These are phyloP conservation scores for Campoplex nolae DNA, from an alignment of 2,888 invertebrate genomes.

Conservation along the genomic window DNA sequence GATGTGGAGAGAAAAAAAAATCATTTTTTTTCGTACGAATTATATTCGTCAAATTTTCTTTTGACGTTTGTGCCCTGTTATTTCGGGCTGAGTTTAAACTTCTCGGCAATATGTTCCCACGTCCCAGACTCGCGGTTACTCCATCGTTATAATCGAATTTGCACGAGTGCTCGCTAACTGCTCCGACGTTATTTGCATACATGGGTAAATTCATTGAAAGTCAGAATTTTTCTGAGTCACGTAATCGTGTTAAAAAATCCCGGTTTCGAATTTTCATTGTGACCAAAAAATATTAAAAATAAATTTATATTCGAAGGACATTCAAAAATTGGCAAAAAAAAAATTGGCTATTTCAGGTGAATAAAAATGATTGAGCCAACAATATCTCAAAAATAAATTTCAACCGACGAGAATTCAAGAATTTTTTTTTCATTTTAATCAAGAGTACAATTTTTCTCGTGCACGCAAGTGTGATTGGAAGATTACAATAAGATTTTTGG, in stretches of 20 bases:
- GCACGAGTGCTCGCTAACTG: slow-evolving; percentile 50
- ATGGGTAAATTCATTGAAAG: slow-evolving; percentile 10
- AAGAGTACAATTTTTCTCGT: neutral
- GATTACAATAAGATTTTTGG: neutral
- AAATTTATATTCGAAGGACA: no score
- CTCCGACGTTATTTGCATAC: slow-evolving; percentile 9
- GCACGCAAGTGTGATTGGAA: neutral
- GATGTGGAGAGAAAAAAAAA: neutral
- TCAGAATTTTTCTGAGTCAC: neutral
- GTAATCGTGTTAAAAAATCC: neutral
- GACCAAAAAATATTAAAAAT: no score
- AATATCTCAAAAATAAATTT: neutral
- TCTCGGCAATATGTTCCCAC: slow-evolving; percentile 48
- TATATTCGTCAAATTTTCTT: slow-evolving; percentile 18
- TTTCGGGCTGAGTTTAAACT: slow-evolving; percentile 37
- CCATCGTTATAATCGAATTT: slow-evolving; percentile 64
- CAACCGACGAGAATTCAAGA: neutral
- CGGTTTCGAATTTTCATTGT: no score
- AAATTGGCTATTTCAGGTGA: no score
- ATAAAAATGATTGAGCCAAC: no score
- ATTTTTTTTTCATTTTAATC: neutral
- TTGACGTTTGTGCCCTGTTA: slow-evolving; percentile 12
- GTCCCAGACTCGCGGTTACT: slow-evolving; percentile 20
- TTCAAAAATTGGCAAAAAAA: no score
- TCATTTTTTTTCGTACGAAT: neutral